Base-by-base conservation (phyloP, 2,797 vertebrate species). In the Megaceryle alcyon region DNA sequence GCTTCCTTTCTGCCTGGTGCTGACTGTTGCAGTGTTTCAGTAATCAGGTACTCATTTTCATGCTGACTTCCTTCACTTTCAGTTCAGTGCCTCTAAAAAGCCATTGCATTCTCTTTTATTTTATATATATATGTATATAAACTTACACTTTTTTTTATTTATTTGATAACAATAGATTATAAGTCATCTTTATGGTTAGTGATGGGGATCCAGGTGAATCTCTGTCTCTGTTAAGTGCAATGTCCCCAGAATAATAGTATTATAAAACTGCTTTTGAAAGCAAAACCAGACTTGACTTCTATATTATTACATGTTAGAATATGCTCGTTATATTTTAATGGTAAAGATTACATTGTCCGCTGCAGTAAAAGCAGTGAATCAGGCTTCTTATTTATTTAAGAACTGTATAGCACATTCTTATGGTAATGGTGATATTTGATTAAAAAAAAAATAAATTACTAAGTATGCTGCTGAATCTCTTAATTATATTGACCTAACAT, bases 401-500 rank as follows among this genome's bases (percentile, higher is more conserved):
- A 92, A 77, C 28, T 81, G 35, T 53, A 65, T 43, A 91, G 35
- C 54, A 72, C 5, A 4, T 91, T 88, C 66, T 82, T 89, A 63
- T 0, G 0, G 64, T 92, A 94, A 70, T 57, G 56, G 21, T 88
- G 91, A 48, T 90, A 91, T 76, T 91, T 88, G 37, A 53, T 73
- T 92, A 14, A 0, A 1, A 3, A 73, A 59, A 41, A 41, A 41
- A 14, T 14, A 41, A 65, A 49, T 4, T 63, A 16, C 31, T 91
- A 83, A 70, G 46, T 46, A 79, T 82, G 65, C 80, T 91, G 31
- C 79, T 79, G 75, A 91, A 72, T 95, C 59, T 88, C 63, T 91
- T 96, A 97, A 95, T 96, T 95, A 91, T 88, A 69, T 90, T 94
- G 89, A 91, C 85, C 94, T 95, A 95, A 88, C 89, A 82, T 82